Conservation (phyloP, 2,797 vertebrate species). For the Sciurus vulgaris region DNA sequence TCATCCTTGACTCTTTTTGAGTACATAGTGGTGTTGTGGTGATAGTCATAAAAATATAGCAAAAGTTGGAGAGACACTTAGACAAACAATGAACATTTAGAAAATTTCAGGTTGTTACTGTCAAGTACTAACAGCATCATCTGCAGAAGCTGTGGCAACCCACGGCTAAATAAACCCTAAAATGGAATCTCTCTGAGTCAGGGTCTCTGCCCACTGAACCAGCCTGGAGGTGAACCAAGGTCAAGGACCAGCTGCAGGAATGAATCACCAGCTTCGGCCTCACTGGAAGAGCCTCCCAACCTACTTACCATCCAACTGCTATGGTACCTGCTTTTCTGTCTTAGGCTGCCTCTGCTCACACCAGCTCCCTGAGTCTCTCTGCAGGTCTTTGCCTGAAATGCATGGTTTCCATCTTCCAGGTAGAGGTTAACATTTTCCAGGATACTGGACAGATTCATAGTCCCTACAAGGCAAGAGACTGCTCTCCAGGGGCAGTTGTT, state of each 20-base stretch:
- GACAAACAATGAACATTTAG: constrained; percentile 67
- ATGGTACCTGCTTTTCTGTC: background rate
- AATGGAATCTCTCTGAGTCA: constrained; percentile 72
- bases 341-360: background rate
- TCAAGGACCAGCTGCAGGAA: constrained; percentile 26
- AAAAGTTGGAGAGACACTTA: constrained; percentile 45
- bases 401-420: no score
- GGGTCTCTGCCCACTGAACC: constrained; percentile 65
- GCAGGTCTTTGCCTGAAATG: background rate
- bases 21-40: background rate
- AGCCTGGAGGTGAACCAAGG: constrained; percentile 60
- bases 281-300: background rate
- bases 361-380: background rate
- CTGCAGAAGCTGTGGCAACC: background rate
- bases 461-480: background rate
- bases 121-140: background rate
- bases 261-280: background rate
- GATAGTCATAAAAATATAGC: constrained; percentile 68
- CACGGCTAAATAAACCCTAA: background rate
- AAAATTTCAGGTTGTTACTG: constrained; percentile 70
- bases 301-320: background rate
- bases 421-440: background rate
- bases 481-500: background rate
- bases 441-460: background rate
- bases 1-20: constrained; percentile 7